Evolutionary conservation across 1,140 invertebrate genomes (phyloP).

Genomic region (Tribolium madens): DNA sequence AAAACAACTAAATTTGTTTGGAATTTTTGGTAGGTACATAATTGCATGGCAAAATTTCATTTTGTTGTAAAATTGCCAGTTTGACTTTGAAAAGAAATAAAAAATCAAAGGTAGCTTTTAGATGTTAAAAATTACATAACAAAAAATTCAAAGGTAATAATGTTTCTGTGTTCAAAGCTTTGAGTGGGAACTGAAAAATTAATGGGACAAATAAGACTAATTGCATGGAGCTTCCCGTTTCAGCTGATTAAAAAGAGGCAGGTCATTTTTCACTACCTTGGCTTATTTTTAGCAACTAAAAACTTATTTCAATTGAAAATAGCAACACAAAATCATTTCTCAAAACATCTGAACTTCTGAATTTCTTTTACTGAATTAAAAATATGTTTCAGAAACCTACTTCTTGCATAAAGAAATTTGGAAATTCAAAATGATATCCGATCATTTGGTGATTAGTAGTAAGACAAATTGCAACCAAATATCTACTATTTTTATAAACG

Average conservation of each 20-base stretch:
- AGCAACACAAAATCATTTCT: not conserved
- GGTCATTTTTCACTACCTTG: constrained; percentile 18
- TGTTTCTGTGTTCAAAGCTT: constrained; percentile 29
- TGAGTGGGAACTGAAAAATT: constrained; percentile 29
- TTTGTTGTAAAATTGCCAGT: too few relatives aligned
- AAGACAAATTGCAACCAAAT: too few relatives aligned
- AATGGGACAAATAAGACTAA: constrained; percentile 32
- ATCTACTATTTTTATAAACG: too few relatives aligned
- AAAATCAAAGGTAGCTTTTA: not conserved
- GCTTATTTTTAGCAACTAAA: not conserved
- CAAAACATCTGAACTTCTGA: too few relatives aligned
- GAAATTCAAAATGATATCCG: too few relatives aligned
- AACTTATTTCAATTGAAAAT: not conserved
- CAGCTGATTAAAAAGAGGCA: constrained; percentile 23
- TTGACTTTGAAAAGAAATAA: not conserved
- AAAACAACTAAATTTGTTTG: too few relatives aligned
- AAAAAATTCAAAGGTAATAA: constrained; percentile 23
- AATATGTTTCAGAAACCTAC: too few relatives aligned
- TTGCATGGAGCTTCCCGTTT: constrained; percentile 30
- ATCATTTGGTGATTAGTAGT: too few relatives aligned
- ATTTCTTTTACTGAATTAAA: too few relatives aligned
- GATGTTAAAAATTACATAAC: not conserved
- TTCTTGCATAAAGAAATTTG: too few relatives aligned
- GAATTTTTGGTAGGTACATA: too few relatives aligned
- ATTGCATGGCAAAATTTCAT: too few relatives aligned